Conservation (phyloP, 2,797 vertebrate species). For the Falco berigora region DNA sequence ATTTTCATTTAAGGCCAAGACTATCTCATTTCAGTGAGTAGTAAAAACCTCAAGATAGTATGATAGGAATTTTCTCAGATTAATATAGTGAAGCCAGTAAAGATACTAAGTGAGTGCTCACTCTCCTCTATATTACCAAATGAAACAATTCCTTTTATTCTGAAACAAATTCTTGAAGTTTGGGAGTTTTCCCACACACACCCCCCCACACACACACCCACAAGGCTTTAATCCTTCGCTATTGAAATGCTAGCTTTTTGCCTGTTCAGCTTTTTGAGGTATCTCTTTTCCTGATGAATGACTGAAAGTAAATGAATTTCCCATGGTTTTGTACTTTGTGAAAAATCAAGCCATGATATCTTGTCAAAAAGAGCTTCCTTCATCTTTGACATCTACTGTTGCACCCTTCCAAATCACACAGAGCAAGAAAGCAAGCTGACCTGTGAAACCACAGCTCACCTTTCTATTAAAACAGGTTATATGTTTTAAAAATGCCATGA, state of each 20-base stretch:
- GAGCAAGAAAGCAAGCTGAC: background rate
- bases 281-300: background rate
- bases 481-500: background rate
- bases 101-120: background rate
- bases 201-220: background rate
- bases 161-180: background rate
- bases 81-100: background rate
- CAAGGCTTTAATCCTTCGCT: background rate
- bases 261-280: background rate
- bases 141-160: background rate
- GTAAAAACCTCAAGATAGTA: background rate
- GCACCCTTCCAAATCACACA: background rate
- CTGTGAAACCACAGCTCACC: background rate
- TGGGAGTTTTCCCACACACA: background rate
- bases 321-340: background rate
- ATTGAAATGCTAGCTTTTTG: background rate
- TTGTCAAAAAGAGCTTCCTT: background rate
- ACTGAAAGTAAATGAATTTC: background rate
- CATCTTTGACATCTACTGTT: background rate
- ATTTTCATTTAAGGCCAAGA: conserved; percentile 7
- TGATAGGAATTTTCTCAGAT: background rate
- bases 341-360: background rate
- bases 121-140: background rate
- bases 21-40: background rate
- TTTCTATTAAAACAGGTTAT: background rate